Conservation (phyloP, 2,113 vertebrate genomes). For the Cebidichthys violaceus region DNA sequence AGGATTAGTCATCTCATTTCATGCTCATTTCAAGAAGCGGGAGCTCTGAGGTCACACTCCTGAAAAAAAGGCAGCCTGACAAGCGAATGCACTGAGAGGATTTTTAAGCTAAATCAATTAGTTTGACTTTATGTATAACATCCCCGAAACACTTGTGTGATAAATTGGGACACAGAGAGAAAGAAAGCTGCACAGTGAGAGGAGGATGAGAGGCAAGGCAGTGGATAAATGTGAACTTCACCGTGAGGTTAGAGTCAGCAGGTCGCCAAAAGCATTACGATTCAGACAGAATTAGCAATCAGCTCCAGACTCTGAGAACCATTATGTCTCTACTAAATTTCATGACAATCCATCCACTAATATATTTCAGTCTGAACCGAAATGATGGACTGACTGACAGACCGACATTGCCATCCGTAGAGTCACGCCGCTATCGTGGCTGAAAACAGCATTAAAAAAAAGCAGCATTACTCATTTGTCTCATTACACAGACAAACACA, state of each 20-base stretch:
- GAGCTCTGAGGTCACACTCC: slow-evolving; percentile 29
- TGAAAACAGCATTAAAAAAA: not conserved
- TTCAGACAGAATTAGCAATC: not conserved
- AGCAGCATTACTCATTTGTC: not conserved
- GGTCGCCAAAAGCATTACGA: not conserved
- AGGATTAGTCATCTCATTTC: slow-evolving; percentile 64
- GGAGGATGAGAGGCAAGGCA: slow-evolving; percentile 1
- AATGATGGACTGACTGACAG: not conserved
- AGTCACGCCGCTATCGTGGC: not conserved
- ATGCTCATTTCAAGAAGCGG: slow-evolving; percentile 43
- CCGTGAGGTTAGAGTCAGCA: not conserved
- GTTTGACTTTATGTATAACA: slow-evolving; percentile 33
- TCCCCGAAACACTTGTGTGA: slow-evolving; percentile 28
- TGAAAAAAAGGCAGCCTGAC: slow-evolving; percentile 16
- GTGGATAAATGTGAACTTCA: too few relatives aligned
- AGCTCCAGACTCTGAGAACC: not conserved
- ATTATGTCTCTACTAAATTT: not conserved
- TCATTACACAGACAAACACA: not conserved
- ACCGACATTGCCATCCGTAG: not conserved
- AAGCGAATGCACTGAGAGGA: slow-evolving; percentile 31
- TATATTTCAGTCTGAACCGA: not conserved
- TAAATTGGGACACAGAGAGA: slow-evolving; percentile 20
- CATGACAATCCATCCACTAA: not conserved
- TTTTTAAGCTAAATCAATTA: slow-evolving; percentile 67
- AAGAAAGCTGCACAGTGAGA: not conserved